These are phyloP conservation scores for Istiophorus platypterus DNA, from an alignment of 2,113 vertebrate species.

Conservation along the genomic window DNA sequence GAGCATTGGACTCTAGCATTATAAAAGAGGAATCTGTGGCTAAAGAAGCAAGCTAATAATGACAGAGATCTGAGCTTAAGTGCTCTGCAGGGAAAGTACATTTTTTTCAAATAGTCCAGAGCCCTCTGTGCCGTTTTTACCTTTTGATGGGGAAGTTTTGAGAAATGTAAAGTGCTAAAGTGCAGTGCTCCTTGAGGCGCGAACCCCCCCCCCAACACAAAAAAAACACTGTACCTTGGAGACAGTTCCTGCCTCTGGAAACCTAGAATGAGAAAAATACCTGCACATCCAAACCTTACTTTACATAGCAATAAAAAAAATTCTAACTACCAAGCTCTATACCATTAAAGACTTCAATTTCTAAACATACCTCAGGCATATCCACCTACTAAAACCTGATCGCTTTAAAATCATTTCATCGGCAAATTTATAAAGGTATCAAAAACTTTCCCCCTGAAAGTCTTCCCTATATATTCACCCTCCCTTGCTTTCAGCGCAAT, in stretches of 20 bases:
- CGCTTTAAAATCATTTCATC: neutral
- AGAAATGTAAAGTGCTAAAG: conserved; percentile 59
- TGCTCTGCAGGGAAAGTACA: conserved; percentile 35
- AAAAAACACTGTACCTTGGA: conserved; percentile 1
- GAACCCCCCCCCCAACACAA: too few relatives aligned
- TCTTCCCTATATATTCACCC: conserved; percentile 12
- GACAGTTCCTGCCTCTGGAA: conserved; percentile 13
- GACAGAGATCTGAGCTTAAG: conserved; percentile 61
- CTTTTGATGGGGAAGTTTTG: conserved; percentile 44
- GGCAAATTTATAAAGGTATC: neutral
- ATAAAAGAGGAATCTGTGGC: conserved; percentile 41
- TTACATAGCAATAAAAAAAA: conserved; percentile 8
- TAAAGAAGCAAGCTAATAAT: conserved; percentile 58
- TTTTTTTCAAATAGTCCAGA: conserved; percentile 44
- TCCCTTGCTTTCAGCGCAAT: conserved; percentile 4
- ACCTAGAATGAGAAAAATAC: conserved; percentile 12
- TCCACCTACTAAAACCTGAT: conserved; percentile 13
- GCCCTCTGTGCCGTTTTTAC: conserved; percentile 43
- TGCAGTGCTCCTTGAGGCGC: conserved; percentile 49
- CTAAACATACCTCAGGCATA: neutral
- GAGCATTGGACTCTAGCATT: conserved; percentile 23
- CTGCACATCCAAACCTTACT: conserved; percentile 23
- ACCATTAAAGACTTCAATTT: neutral
- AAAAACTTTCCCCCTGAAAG: neutral
- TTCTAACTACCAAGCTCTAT: neutral